These are phyloP conservation scores for Contarinia nasturtii DNA, from an alignment of 1,140 invertebrate genomes.

Conservation along the genomic window DNA sequence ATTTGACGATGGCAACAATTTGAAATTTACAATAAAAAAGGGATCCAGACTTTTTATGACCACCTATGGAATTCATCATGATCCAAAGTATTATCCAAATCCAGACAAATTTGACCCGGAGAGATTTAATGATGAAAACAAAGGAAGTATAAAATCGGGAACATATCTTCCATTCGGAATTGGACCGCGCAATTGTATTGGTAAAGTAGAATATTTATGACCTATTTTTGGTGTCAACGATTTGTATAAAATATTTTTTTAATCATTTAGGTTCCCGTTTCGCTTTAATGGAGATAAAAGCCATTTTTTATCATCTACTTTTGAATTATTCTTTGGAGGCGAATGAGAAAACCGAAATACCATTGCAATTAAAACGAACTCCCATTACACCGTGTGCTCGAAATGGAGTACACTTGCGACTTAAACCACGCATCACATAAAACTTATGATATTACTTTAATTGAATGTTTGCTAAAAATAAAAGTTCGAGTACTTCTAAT, in stretches of 20 bases:
- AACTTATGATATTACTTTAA: too few relatives aligned
- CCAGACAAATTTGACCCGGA: slow-evolving; percentile 36
- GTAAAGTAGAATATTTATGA: slow-evolving; percentile 13
- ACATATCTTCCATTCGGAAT: slow-evolving; percentile 39
- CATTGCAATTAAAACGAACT: slow-evolving; percentile 12
- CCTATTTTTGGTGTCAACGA: neutral
- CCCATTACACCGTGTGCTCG: slow-evolving; percentile 10
- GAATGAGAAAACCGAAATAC: slow-evolving; percentile 19
- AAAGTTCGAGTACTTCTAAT: too few relatives aligned
- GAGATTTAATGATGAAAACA: slow-evolving; percentile 33
- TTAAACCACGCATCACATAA: slow-evolving; percentile 3
- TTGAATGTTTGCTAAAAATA: too few relatives aligned
- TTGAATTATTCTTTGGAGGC: slow-evolving; percentile 8
- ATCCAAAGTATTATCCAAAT: slow-evolving; percentile 29
- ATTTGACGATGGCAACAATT: slow-evolving; percentile 9
- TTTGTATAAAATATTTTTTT: slow-evolving; percentile 7
- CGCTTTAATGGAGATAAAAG: slow-evolving; percentile 26
- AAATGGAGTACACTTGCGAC: slow-evolving; percentile 17
- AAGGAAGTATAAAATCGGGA: slow-evolving; percentile 25
- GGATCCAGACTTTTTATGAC: slow-evolving; percentile 17
- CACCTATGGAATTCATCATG: slow-evolving; percentile 36
- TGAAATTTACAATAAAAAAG: slow-evolving; percentile 3
- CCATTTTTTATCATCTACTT: slow-evolving; percentile 15
- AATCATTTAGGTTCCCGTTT: slow-evolving; percentile 25
- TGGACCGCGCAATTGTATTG: slow-evolving; percentile 42